phyloP scores from a whole-genome alignment of 1,140 invertebrate species.

The Mamestra configurata region DNA sequence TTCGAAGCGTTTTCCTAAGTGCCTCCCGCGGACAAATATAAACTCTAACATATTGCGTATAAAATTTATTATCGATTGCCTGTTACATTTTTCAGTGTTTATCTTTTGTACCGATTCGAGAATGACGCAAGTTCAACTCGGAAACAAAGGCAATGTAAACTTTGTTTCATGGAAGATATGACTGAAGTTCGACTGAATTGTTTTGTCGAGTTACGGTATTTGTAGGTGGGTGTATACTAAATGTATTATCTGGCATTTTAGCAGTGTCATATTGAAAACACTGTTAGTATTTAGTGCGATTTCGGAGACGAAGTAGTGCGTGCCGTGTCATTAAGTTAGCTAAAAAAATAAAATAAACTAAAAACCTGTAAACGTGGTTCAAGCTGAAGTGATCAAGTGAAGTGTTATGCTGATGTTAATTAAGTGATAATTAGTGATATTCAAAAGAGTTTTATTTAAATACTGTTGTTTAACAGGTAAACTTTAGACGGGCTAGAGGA shows the following conservation, averaged over 20 bases:
- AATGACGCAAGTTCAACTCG: constrained; percentile 55
- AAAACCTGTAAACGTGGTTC: background rate
- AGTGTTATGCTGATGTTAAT: constrained; percentile 4
- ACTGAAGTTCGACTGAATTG: constrained; percentile 52
- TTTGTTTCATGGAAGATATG: constrained; percentile 8
- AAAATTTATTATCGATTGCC: constrained; percentile 59
- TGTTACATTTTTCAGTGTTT: constrained; percentile 73
- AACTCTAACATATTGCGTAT: constrained; percentile 56
- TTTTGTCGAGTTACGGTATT: constrained; percentile 18
- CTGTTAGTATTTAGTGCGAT: constrained; percentile 62
- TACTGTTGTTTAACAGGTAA: constrained; percentile 26
- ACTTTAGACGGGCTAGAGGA: background rate
- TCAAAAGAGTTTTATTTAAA: background rate
- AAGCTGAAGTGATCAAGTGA: background rate
- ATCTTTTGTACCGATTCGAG: constrained; percentile 60
- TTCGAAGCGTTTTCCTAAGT: constrained; percentile 78
- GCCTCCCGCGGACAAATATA: constrained; percentile 50
- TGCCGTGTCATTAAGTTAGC: background rate
- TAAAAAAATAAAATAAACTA: background rate
- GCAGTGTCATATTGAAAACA: constrained; percentile 82
- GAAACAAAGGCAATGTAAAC: constrained; percentile 33
- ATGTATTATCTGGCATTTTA: constrained; percentile 79
- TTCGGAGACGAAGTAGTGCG: constrained; percentile 39
- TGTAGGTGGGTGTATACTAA: constrained; percentile 25
- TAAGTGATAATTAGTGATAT: background rate